Evolutionary conservation across 2,113 vertebrate genomes (phyloP), one percentile per base, ranked within the genome.

Genomic region (Platysternon megacephalum): DNA sequence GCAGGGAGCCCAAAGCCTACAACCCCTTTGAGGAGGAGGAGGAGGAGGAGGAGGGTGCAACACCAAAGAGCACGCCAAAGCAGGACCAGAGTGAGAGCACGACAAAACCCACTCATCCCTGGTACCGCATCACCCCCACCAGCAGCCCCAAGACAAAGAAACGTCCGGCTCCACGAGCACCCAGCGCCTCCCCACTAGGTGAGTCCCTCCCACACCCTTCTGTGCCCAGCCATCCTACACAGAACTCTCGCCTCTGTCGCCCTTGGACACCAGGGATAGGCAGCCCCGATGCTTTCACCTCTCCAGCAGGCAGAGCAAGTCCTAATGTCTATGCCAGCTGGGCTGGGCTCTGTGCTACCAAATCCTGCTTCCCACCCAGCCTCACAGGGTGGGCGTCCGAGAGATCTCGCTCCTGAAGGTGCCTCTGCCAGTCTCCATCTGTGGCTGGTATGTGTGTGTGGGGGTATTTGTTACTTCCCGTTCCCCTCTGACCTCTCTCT

Each of bases 11-110:
- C 56, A 98, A 97, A 53, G 83, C 98, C 0, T 97, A 98, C 94
- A 99, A 99, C 95, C 99, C 99, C 8, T 99, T 99, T 76, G 99
- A 99, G 28, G 99, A 99, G 1, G 99, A 99, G 0, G 96, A 98
- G 0, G 98, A 98, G 2, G 98, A 58, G 85, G 96, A 95, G 2
- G 97, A 68, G 8, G 85, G 82, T 55, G 96, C 94, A 3, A 7
- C 53, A 32, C 88, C 65, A 24, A 95, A 81, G 4, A 84, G 94
- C 10, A 96, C 22, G 0, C 80, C 93, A 55, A 94, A 96, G 81
- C 95, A 90, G 19, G 97, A 92, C 16, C 97, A 87, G 24, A 76
- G n/a, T 0, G 98, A 98, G 56, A 52, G 90, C 35, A 86, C 94
- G 19, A 86, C 97, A 79, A 98, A 94, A 84, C 93, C 98, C 12